Conservation (phyloP, 2,797 vertebrate species). For the Poecile montanus region DNA sequence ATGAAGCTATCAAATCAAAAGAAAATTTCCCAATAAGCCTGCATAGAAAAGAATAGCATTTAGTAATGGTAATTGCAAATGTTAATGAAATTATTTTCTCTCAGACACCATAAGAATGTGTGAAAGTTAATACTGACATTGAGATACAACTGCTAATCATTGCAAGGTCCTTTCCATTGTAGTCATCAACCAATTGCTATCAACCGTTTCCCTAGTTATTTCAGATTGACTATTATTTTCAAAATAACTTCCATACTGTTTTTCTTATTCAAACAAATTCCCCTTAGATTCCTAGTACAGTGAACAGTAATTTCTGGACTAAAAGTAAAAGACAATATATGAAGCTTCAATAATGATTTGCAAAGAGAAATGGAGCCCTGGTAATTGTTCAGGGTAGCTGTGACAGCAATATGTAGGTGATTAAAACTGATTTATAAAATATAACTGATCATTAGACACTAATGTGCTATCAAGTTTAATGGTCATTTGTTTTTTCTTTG, state of each 20-base stretch:
- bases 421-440: slow-evolving; percentile 34
- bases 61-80: not conserved
- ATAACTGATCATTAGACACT: not conserved
- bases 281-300: not conserved
- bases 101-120: not conserved
- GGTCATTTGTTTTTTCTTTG: slow-evolving; percentile 21
- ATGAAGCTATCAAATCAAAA: not conserved
- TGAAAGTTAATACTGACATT: not conserved
- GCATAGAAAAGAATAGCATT: not conserved
- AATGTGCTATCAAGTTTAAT: slow-evolving; percentile 27
- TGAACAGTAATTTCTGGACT: not conserved
- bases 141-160: not conserved
- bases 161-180: not conserved
- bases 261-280: not conserved
- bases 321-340: not conserved
- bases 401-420: not conserved
- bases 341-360: not conserved
- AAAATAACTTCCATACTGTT: not conserved
- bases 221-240: not conserved
- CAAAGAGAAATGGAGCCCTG: not conserved
- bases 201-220: not conserved
- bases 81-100: not conserved
- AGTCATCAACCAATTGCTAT: not conserved
- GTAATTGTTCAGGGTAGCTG: not conserved
- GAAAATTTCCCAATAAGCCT: not conserved